Base-by-base conservation (phyloP, 2,113 vertebrate species). In the Gadus chalcogrammus region DNA sequence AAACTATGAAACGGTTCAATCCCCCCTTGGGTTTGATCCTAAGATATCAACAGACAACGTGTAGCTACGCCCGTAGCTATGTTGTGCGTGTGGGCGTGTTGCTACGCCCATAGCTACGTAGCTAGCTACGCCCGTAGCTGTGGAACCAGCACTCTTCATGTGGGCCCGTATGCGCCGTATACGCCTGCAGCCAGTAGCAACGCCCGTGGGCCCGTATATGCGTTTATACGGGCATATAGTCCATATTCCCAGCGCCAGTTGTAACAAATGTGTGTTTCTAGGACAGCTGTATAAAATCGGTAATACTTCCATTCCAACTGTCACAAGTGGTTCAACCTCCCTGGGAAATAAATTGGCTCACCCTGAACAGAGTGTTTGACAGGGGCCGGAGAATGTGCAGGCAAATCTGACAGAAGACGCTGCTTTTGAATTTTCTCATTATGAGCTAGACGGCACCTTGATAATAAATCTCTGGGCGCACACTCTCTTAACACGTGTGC, bases 291-390 rank as follows among this genome's bases (percentile, higher is more conserved):
- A 84, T 79, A 73, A 85, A 88, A 76, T 55, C 71, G 74, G 71
- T 80, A 81, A 48, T 48, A 9, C 42, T 48, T 48, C 7, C 42
- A 48, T 81, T 77, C 84, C 87, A 89, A 88, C 88, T 88, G 90
- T 91, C 88, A 87, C 82, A 83, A 87, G 82, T 79, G 65, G 81
- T 84, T 77, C 79, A 75, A 87, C 86, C 79, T 88, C 82, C 72
- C 77, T 73, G 79, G 67, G 72, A 80, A 88, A 88, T 90, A 87
- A 88, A 89, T 90, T 91, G 86, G 75, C 86, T 88, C 68, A 79
- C 17, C 8, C 71, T 81, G 73, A 78, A 84, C 73, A 35, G 58
- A 74, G 66, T 71, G 68, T 68, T 72, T 68, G 69, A 84, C 82
- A 84, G 82, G 77, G 81, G 82, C 82, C 7, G 53, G 70, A 76